A percentile compares a stretch with the other conserved stretches of the same genome.
Evolutionary conservation across 2,113 vertebrate species (phyloP).

Genomic region (Columba janthina): DNA sequence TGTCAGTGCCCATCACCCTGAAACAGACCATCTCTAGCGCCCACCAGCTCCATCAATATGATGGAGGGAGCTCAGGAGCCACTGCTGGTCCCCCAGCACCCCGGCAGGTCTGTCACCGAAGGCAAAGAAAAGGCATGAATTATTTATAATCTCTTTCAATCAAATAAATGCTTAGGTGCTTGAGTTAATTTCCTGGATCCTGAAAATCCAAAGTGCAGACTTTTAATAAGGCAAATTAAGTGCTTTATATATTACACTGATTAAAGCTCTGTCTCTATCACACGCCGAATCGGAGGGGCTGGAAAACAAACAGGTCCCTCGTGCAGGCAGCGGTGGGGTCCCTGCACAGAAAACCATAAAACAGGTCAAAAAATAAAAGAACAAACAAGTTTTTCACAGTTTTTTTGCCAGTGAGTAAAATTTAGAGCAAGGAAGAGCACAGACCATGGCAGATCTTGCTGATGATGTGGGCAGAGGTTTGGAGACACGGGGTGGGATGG

Average conservation of each 20-base stretch:
- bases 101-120: background rate
- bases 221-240: conserved; percentile 51
- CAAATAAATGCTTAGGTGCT: conserved; percentile 28
- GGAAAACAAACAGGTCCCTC: background rate
- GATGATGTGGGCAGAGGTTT: background rate
- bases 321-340: background rate
- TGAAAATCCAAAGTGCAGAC: background rate
- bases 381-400: accelerated
- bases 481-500: too few relatives aligned
- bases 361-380: accelerated
- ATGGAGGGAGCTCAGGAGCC: accelerated
- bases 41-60: accelerated
- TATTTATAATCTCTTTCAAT: conserved; percentile 11
- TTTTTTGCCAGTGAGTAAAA: background rate
- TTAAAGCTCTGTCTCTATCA: background rate
- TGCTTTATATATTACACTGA: background rate
- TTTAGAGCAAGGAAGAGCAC: accelerated
- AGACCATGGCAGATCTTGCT: accelerated
- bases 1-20: accelerated
- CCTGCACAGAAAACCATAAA: accelerated
- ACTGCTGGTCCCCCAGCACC: accelerated
- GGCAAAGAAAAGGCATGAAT: background rate
- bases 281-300: accelerated
- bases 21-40: accelerated
- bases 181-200: conserved; percentile 26